Evolutionary conservation across 2,797 vertebrate species (phyloP).

Genomic region (Mus spretus): DNA sequence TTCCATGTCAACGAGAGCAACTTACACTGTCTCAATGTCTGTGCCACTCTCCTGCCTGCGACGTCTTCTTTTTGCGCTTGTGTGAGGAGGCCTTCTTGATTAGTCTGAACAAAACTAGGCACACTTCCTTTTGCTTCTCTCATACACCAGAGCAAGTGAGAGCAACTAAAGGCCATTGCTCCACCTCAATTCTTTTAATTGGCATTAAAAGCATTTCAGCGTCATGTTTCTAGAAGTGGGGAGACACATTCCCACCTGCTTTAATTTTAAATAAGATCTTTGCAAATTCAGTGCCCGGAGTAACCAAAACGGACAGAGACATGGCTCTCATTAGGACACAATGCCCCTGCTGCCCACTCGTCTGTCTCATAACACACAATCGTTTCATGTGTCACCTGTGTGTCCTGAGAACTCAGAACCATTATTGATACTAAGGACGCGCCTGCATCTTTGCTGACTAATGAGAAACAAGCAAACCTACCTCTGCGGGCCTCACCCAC

Average conservation of each 20-base stretch:
- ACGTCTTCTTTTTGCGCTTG: background rate
- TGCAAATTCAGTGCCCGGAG: background rate
- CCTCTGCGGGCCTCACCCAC: slow-evolving; percentile 91
- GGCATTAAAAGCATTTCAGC: background rate
- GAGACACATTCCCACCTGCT: background rate
- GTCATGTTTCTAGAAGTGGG: background rate
- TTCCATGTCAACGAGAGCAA: background rate
- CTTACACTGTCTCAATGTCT: background rate
- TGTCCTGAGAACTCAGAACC: slow-evolving; percentile 1
- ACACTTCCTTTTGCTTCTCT: background rate
- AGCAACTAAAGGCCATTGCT: background rate
- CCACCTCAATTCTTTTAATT: background rate
- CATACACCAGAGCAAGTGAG: background rate
- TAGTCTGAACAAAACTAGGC: background rate
- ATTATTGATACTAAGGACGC: background rate
- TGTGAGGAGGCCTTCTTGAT: background rate
- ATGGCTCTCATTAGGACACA: background rate
- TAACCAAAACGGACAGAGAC: background rate
- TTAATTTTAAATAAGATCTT: background rate
- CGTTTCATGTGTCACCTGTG: background rate
- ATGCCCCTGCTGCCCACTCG: background rate
- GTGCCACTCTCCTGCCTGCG: background rate
- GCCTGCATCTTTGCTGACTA: slow-evolving; percentile 8
- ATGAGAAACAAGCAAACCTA: slow-evolving; percentile 70
- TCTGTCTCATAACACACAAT: background rate